Evolutionary conservation across 2,888 invertebrate species (phyloP).

Genomic region (Tachina lurida): DNA sequence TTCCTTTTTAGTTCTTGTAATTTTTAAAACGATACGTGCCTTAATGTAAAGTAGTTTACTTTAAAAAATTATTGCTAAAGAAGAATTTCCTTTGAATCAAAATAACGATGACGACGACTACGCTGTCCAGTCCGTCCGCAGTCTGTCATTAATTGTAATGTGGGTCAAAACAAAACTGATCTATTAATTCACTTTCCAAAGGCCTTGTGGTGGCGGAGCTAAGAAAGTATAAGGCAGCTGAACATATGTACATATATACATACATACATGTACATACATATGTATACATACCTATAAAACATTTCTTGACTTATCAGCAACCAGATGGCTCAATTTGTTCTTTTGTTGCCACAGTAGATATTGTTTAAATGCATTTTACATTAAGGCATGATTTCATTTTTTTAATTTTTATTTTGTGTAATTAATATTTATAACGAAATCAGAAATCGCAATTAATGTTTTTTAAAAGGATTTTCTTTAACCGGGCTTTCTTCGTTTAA

Average conservation of each 20-base stretch:
- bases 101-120: background rate
- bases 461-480: slow-evolving; percentile 50
- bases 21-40: slow-evolving; percentile 49
- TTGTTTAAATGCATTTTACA: slow-evolving; percentile 33
- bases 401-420: background rate
- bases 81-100: slow-evolving; percentile 45
- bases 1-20: slow-evolving; percentile 2
- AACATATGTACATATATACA: background rate
- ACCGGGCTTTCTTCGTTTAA: background rate
- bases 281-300: background rate
- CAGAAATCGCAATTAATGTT: slow-evolving; percentile 58
- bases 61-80: slow-evolving; percentile 32
- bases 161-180: slow-evolving; percentile 66
- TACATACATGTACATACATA: background rate
- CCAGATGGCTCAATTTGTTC: slow-evolving; percentile 41
- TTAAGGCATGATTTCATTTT: background rate
- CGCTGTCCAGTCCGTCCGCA: background rate
- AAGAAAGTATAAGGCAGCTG: slow-evolving; percentile 14
- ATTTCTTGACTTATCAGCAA: slow-evolving; percentile 30
- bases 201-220: slow-evolving; percentile 20
- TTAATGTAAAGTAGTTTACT: slow-evolving; percentile 47
- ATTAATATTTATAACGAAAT: slow-evolving; percentile 51
- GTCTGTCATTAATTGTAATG: slow-evolving; percentile 49
- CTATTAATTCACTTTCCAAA: slow-evolving; percentile 66
- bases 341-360: background rate